A percentile compares a stretch with the other conserved stretches of the same genome.
These are phyloP conservation scores for Mus pahari DNA, from an alignment of 2,113 vertebrate species.

Conservation along the genomic window DNA sequence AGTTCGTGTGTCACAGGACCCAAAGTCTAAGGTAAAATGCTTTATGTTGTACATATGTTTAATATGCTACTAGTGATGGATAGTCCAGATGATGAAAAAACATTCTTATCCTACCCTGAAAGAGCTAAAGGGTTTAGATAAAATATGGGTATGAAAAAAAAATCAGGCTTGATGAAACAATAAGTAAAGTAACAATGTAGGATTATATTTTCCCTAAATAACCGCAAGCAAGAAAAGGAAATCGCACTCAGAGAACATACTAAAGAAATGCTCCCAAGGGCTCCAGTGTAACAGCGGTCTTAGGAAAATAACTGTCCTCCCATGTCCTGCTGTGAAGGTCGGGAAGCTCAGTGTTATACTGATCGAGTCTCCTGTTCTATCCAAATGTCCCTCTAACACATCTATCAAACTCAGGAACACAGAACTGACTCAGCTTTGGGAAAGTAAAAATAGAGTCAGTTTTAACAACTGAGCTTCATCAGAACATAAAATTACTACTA, in stretches of 20 bases:
- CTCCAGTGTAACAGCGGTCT: not conserved
- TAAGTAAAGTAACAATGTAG: conserved; percentile 63
- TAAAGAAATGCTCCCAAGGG: not conserved
- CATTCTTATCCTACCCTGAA: not conserved
- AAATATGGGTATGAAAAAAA: conserved; percentile 38
- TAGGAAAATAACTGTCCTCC: conserved; percentile 19
- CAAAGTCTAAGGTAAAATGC: not conserved
- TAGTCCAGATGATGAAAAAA: not conserved
- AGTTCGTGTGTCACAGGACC: conserved; percentile 35
- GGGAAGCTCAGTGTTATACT: not conserved
- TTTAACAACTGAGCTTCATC: conserved; percentile 7
- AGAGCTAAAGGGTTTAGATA: conserved; percentile 11
- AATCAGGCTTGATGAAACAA: conserved; percentile 32
- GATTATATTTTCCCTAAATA: conserved; percentile 15
- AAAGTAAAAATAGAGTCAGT: not conserved
- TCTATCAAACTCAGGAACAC: not conserved
- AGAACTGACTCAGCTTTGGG: not conserved
- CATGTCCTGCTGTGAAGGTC: not conserved
- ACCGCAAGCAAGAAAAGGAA: conserved; percentile 45
- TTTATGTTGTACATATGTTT: conserved; percentile 21
- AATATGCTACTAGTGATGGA: conserved; percentile 43
- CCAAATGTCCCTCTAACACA: not conserved
- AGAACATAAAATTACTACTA: conserved; percentile 45
- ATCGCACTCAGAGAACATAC: conserved; percentile 56
- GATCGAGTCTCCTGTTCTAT: not conserved